phyloP scores from a whole-genome alignment of 2,113 vertebrate genomes.

The Pelmatolapia mariae region DNA sequence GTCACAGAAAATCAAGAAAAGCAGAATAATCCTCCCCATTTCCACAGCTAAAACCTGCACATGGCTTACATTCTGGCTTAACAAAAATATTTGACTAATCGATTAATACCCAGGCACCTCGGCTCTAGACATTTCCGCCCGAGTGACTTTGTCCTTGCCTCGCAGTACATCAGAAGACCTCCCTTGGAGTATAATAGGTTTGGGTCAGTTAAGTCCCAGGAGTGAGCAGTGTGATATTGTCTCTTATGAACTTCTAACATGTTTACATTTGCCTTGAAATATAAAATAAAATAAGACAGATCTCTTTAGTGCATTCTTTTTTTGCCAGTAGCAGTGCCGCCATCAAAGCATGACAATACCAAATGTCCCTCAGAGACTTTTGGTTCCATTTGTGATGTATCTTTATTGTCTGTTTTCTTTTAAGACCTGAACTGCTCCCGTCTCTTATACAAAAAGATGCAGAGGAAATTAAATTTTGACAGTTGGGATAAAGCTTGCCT shows the following conservation, averaged over 20 bases:
- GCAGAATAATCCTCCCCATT: not conserved
- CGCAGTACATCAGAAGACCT: not conserved
- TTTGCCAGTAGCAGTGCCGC: not conserved
- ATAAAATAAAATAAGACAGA: not conserved
- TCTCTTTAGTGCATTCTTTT: not conserved
- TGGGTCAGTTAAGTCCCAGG: not conserved
- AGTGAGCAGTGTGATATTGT: not conserved
- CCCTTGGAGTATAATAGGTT: not conserved
- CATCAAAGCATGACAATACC: not conserved
- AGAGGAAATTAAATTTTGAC: slow-evolving; percentile 50
- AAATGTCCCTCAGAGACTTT: not conserved
- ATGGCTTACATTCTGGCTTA: not conserved
- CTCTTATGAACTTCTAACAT: not conserved
- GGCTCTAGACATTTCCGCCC: not conserved
- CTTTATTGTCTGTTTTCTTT: not conserved
- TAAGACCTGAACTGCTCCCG: not conserved
- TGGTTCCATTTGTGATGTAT: not conserved
- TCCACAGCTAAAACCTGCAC: not conserved
- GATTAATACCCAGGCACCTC: not conserved
- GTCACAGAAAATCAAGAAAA: not conserved
- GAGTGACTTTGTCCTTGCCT: not conserved
- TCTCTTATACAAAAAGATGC: slow-evolving; percentile 22
- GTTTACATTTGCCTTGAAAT: not conserved
- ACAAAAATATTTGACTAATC: not conserved
- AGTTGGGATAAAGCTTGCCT: slow-evolving; percentile 40